Evolutionary conservation across 2,797 vertebrate species (phyloP), one percentile per base, ranked within the genome.

Genomic region (Anabas testudineus): DNA sequence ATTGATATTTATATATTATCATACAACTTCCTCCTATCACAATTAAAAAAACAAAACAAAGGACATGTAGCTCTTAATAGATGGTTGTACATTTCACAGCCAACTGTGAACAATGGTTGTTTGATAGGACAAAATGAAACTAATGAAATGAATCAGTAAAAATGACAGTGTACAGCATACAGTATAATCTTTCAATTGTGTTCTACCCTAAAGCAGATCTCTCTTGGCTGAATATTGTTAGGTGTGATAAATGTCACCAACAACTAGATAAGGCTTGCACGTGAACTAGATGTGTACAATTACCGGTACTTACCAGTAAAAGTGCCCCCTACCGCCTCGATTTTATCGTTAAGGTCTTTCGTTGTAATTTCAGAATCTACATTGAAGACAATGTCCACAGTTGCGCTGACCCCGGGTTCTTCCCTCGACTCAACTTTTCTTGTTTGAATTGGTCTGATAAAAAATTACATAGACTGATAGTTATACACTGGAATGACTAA

Each of bases 291-390:
- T 43, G 41, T 0, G 3, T 36, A 36, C 13, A 36, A 13, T 13
- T 13, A 36, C 36, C 3, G 1, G 1, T 32, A 32, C 34, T 36
- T 12, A 88, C 88, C 0, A 0, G 0, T 0, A 14, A 80, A 84
- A 0, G 0, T n/a, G n/a, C n/a, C n/a, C n/a, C n/a, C n/a, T n/a
- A n/a, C n/a, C n/a, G n/a, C n/a, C n/a, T n/a, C n/a, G 1, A 67
- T 10, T 0, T 0, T 0, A 0, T 0, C 0, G 0, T 0, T 0
- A 43, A 85, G 0, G 0, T 2, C 0, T 0, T 0, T 0, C 14
- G 14, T 0, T 0, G 1, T 60, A 10, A 82, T 15, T 0, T 0
- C 0, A 28, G 76, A 3, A 16, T 0, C 3, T 42, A 1, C 0
- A 0, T 0, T 0, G 42, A 81, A 93, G n/a, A 58, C 3, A 22